Evolutionary conservation across 2,113 vertebrate species (phyloP).

Genomic region (Pteropus alecto): DNA sequence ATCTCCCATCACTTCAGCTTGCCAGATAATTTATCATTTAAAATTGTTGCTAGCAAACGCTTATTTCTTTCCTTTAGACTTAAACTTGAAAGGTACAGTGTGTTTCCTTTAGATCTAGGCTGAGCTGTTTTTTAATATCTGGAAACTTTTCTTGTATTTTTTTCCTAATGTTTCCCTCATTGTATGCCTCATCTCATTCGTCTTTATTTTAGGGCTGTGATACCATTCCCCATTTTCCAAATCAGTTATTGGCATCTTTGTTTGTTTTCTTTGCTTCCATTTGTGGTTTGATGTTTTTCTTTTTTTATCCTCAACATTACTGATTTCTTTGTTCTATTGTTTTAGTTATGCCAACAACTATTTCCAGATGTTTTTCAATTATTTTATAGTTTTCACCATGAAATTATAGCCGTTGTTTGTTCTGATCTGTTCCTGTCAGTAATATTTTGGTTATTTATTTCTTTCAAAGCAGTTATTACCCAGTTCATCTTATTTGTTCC

Average conservation of each 20-base stretch:
- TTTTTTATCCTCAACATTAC: not conserved
- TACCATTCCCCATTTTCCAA: conserved; percentile 18
- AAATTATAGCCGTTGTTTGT: not conserved
- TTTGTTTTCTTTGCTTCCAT: conserved; percentile 4
- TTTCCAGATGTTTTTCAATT: not conserved
- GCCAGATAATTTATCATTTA: conserved; percentile 16
- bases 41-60: not conserved
- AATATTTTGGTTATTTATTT: not conserved
- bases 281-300: not conserved
- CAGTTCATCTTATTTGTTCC: conserved; percentile 15
- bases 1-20: conserved; percentile 4
- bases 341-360: not conserved
- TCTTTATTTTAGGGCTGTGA: not conserved
- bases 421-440: not conserved
- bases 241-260: not conserved
- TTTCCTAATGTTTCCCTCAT: not conserved
- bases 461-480: conserved; percentile 26
- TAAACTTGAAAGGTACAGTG: not conserved
- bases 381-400: not conserved
- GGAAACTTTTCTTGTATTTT: conserved; percentile 15
- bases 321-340: conserved; percentile 17
- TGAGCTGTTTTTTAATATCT: not conserved
- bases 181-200: not conserved
- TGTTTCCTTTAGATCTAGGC: not conserved
- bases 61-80: not conserved